These are phyloP conservation scores for Collichthys lucidus DNA, from an alignment of 2,113 vertebrate species.

Conservation along the genomic window DNA sequence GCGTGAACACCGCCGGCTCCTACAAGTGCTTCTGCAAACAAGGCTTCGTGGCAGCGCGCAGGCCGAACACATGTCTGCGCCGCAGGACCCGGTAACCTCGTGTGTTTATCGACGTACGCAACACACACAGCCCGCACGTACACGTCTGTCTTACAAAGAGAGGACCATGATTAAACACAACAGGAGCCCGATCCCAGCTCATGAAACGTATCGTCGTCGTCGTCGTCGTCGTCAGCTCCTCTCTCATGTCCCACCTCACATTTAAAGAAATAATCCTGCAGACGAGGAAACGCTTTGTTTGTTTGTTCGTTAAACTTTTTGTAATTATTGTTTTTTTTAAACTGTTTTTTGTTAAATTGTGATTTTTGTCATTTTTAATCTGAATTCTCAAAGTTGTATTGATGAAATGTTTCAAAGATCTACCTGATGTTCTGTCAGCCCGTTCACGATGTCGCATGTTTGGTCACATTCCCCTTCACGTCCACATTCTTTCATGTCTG, in stretches of 20 bases:
- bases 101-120: constrained; percentile 9
- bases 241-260: constrained; percentile 31
- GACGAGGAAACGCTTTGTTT: constrained; percentile 55
- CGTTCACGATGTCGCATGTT: constrained; percentile 22
- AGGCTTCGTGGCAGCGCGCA: constrained; percentile 85
- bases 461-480: constrained; percentile 57
- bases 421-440: constrained; percentile 22
- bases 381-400: constrained; percentile 34
- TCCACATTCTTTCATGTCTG: constrained; percentile 35
- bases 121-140: constrained; percentile 31
- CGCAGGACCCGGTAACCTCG: constrained; percentile 80
- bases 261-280: constrained; percentile 47
- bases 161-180: constrained; percentile 13
- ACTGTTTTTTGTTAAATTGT: constrained; percentile 60
- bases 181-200: constrained; percentile 33
- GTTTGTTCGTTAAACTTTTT: constrained; percentile 61
- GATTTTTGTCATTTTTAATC: constrained; percentile 54
- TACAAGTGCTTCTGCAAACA: constrained; percentile 91
- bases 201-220: constrained; percentile 26
- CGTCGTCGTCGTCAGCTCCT: constrained; percentile 26
- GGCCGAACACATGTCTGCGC: constrained; percentile 86
- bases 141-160: constrained; percentile 12
- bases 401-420: constrained; percentile 33
- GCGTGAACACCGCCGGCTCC: constrained; percentile 90
- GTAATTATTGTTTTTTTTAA: constrained; percentile 73